A percentile compares a stretch with the other conserved stretches of the same genome.
Conservation (phyloP, 2,797 vertebrate species). For the Artibeus jamaicensis region DNA sequence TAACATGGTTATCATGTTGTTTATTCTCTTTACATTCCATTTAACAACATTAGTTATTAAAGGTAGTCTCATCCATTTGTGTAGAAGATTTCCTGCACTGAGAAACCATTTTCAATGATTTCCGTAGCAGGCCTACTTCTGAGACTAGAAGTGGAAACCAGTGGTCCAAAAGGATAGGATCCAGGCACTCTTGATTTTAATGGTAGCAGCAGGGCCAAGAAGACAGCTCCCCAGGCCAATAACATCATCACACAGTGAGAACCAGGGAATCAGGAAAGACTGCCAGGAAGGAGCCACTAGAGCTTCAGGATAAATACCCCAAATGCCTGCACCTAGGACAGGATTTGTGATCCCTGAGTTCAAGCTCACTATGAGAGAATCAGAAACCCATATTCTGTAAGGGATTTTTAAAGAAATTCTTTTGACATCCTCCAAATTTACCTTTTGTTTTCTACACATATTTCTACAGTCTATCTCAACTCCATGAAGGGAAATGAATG, state of each 20-base stretch:
- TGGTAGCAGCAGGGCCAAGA: neutral
- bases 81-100: fast-evolving
- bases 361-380: neutral
- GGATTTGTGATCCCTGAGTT: neutral
- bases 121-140: neutral
- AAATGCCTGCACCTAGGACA: neutral
- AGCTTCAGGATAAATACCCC: neutral
- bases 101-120: neutral
- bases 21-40: neutral
- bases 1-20: neutral
- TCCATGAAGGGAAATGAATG: neutral
- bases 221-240: neutral
- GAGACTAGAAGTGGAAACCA: neutral
- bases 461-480: neutral
- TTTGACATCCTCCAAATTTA: neutral
- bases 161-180: neutral
- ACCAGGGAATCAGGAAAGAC: neutral
- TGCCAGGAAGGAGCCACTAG: too few relatives aligned
- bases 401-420: neutral
- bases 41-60: neutral
- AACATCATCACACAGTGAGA: neutral
- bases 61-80: neutral
- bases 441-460: neutral
- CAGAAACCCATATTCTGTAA: neutral
- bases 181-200: neutral